Evolutionary conservation across 2,797 vertebrate species (phyloP).

Genomic region (Centroberyx gerrardi): DNA sequence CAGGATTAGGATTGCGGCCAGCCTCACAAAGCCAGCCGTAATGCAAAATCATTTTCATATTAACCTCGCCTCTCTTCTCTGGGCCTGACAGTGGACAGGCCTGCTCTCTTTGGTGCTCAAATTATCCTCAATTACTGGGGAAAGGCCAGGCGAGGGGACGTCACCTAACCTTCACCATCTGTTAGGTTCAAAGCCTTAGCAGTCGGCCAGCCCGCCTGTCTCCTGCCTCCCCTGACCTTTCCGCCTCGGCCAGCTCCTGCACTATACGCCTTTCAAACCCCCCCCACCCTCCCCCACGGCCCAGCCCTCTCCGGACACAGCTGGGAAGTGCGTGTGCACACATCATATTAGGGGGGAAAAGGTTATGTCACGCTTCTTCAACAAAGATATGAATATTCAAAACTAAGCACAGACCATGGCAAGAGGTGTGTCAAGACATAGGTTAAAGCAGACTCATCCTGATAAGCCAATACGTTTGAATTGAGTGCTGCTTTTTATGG

Average conservation of each 20-base stretch:
- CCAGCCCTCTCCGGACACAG: conserved; percentile 84
- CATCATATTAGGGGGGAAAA: conserved; percentile 83
- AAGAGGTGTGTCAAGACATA: conserved; percentile 62
- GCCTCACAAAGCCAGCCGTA: conserved; percentile 89
- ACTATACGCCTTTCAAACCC: conserved; percentile 52
- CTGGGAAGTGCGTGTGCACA: conserved; percentile 83
- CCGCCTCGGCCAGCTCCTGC: conserved; percentile 77
- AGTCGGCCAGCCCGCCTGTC: conserved; percentile 88
- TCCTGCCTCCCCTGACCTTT: conserved; percentile 91
- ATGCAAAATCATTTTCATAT: conserved; percentile 98
- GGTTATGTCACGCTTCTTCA: conserved; percentile 83
- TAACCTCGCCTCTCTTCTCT: conserved; percentile 92
- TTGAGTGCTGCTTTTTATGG: conserved; percentile 34
- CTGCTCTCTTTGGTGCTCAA: conserved; percentile 94
- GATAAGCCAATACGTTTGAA: conserved; percentile 43
- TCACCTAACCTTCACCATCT: conserved; percentile 99
- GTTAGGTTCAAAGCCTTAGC: conserved; percentile 93
- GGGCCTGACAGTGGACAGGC: conserved; percentile 94
- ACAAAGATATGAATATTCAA: conserved; percentile 84
- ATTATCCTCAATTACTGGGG: conserved; percentile 99
- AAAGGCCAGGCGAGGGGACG: conserved; percentile 95
- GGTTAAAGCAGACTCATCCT: conserved; percentile 52
- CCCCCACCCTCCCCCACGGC: conserved; percentile 43
- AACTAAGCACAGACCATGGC: conserved; percentile 53
- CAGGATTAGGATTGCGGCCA: conserved; percentile 93